Evolutionary conservation across 2,888 invertebrate genomes (phyloP).

Genomic region (Drosophila hamatofila): DNA sequence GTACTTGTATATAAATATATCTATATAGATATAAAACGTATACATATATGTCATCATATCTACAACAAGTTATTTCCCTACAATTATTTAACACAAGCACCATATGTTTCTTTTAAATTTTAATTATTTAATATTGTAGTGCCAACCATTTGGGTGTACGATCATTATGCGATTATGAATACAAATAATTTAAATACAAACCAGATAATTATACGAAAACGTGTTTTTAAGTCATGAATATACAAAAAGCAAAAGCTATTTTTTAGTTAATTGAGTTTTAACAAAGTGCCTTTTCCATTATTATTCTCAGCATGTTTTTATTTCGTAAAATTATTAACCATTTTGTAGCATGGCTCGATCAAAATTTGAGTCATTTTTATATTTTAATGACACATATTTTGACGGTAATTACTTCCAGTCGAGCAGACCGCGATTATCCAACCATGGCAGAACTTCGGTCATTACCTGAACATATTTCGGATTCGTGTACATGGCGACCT

Average conservation of each 20-base stretch:
- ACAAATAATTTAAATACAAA: slow-evolving; percentile 1
- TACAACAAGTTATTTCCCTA: too few species aligned
- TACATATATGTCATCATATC: too few species aligned
- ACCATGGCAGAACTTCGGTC: slow-evolving; percentile 81
- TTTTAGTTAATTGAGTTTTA: neutral
- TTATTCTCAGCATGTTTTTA: slow-evolving; percentile 20
- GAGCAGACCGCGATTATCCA: slow-evolving; percentile 83
- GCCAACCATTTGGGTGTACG: neutral
- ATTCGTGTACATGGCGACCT: slow-evolving; percentile 80
- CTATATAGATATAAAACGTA: neutral
- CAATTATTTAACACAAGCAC: too few species aligned
- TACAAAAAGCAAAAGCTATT: neutral
- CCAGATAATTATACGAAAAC: neutral
- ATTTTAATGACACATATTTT: neutral
- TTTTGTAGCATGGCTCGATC: slow-evolving; percentile 24
- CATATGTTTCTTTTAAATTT: neutral
- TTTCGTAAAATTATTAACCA: slow-evolving; percentile 24
- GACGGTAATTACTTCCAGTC: slow-evolving; percentile 73
- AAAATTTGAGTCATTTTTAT: slow-evolving; percentile 13
- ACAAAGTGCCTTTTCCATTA: neutral
- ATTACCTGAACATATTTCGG: slow-evolving; percentile 80
- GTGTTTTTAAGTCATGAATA: neutral
- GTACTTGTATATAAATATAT: neutral
- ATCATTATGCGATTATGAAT: neutral
- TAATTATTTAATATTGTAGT: neutral